Base-by-base conservation (phyloP, 2,113 vertebrate species). In the Cnemophilus loriae region DNA sequence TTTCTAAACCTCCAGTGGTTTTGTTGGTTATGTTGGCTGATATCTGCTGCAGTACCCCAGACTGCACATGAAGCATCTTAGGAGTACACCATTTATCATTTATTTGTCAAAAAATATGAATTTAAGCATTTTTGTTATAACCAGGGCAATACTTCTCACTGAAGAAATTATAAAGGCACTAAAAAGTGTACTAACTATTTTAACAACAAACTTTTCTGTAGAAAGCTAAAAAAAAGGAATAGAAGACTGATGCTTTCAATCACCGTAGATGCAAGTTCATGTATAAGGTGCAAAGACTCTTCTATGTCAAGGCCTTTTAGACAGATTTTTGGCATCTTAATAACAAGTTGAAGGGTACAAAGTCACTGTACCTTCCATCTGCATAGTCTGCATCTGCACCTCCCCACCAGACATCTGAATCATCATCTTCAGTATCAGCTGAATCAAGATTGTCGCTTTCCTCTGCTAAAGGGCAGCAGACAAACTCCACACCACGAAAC, bases 361-460 rank as follows among this genome's bases (percentile, higher is more conserved):
- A 60, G 56, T 63, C 71, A 83, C 46, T 76, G 94, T 97, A 99
- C 99, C 99, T 98, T 96, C 99, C 99, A 85, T 99, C 99, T 11
- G 98, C 98, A 70, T 99, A 99, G 96, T 99, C 99, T 1, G 98
- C 97, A 95, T 99, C 99, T 0, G 99, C 98, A 21, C 99, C 99
- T 4, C 99, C 99, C 99, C 99, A 99, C 99, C 99, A 99, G 59
- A 99, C 99, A 44, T 99, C 99, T 0, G 99, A 99, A 90, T 99
- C 99, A 46, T 99, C 99, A 18, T 98, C 98, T 50, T 99, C 99
- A 10, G 98, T 98, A 22, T 99, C 99, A 3, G 98, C 97, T 18
- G 98, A 99, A 86, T 99, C 99, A 1, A 99, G 92, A 4, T 96
- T 98, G 94, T 99, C 99, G 0, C 97, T 98, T 82, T 99, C 99